Evolutionary conservation across 2,113 vertebrate species (phyloP).

Genomic region (Stercorarius parasiticus): DNA sequence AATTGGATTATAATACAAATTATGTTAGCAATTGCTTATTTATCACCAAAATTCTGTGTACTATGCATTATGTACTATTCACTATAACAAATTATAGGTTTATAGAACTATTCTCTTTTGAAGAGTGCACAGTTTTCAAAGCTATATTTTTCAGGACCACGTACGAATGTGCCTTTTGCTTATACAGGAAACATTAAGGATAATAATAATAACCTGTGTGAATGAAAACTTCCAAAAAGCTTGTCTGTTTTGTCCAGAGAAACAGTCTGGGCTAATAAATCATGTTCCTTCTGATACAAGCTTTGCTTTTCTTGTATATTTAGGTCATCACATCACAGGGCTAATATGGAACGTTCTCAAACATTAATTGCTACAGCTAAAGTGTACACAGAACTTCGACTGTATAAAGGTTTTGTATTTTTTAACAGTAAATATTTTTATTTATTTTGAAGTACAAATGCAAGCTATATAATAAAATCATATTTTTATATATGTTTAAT

Average conservation of each 20-base stretch:
- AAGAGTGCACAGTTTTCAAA: neutral
- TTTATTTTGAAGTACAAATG: neutral
- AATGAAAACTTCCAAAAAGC: neutral
- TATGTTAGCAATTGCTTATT: neutral
- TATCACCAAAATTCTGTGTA: neutral
- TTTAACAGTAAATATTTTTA: neutral
- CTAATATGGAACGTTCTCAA: neutral
- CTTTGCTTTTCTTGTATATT: neutral
- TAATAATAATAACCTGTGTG: neutral
- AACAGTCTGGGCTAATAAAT: neutral
- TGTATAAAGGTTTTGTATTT: neutral
- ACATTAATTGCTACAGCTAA: neutral
- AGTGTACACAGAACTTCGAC: neutral
- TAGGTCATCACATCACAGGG: neutral
- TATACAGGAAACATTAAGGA: neutral
- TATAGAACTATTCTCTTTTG: neutral
- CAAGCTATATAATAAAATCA: neutral
- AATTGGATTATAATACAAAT: neutral
- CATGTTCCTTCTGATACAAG: neutral
- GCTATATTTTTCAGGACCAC: neutral
- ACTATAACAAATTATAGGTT: neutral
- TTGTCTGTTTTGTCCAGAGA: neutral
- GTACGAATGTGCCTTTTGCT: neutral
- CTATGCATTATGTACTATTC: neutral
- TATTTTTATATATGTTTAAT: too few species aligned